Evolutionary conservation across 2,797 vertebrate genomes (phyloP).

Genomic region (Clarias pachynema): DNA sequence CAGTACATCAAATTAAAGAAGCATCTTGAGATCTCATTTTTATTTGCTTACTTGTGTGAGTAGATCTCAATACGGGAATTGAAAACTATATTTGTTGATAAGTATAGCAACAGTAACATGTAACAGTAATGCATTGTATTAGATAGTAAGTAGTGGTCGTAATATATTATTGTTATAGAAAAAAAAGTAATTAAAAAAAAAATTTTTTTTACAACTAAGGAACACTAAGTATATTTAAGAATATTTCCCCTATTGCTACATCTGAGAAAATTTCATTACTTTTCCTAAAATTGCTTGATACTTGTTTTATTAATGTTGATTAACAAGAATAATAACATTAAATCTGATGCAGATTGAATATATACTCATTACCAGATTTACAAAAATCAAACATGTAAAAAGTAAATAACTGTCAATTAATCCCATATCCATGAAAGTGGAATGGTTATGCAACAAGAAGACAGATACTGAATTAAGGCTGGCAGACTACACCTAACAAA

Average conservation of each 20-base stretch:
- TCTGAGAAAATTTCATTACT: background rate
- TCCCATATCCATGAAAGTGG: background rate
- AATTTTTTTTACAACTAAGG: background rate
- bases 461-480: background rate
- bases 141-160: no score
- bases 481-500: constrained; percentile 3
- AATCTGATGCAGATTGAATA: background rate
- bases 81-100: no score
- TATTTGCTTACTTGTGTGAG: no score
- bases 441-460: background rate
- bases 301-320: background rate
- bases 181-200: no score
- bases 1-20: background rate
- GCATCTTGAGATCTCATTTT: background rate
- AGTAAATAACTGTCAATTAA: background rate
- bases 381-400: background rate
- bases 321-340: background rate
- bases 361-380: background rate
- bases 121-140: no score
- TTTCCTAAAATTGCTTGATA: background rate
- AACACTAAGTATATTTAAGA: background rate
- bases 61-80: no score
- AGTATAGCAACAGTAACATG: no score
- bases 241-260: background rate
- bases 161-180: no score